phyloP scores from a whole-genome alignment of 2,113 vertebrate genomes.

The Reinhardtius hippoglossoides region DNA sequence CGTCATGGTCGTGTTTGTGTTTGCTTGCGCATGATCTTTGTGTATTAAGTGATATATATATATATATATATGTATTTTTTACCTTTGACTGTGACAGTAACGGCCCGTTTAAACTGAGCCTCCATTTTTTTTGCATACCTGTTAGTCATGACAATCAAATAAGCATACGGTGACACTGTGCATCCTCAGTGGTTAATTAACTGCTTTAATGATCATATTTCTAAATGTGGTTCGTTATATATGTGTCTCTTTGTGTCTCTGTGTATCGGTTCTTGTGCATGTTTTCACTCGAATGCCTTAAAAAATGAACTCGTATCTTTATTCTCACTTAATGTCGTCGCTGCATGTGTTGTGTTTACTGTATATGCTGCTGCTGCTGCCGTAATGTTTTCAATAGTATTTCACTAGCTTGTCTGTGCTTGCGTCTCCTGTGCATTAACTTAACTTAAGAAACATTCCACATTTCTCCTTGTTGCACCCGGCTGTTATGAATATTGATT shows the following conservation, averaged over 20 bases:
- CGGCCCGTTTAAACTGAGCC: slow-evolving; percentile 43
- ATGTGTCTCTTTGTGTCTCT: not conserved
- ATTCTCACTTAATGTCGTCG: slow-evolving; percentile 8
- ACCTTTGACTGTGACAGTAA: slow-evolving; percentile 53
- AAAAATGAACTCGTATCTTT: slow-evolving; percentile 10
- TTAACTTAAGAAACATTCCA: slow-evolving; percentile 5
- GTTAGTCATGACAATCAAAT: slow-evolving; percentile 69
- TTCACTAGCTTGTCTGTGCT: slow-evolving; percentile 32
- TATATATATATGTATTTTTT: slow-evolving; percentile 1
- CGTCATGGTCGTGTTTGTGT: not conserved
- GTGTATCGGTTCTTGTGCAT: slow-evolving; percentile 20
- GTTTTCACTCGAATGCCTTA: slow-evolving; percentile 69
- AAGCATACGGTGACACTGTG: slow-evolving; percentile 33
- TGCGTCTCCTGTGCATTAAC: slow-evolving; percentile 22
- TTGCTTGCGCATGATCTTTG: slow-evolving; percentile 49
- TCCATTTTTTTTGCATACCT: slow-evolving; percentile 22
- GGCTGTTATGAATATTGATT: slow-evolving; percentile 26
- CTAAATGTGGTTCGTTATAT: not conserved
- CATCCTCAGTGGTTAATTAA: slow-evolving; percentile 30
- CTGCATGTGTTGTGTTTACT: slow-evolving; percentile 26
- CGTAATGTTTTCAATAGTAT: slow-evolving; percentile 39
- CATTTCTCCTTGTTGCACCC: slow-evolving; percentile 40
- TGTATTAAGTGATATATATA: slow-evolving; percentile 30
- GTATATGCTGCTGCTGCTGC: slow-evolving; percentile 24
- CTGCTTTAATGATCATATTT: not conserved